Evolutionary conservation across 2,888 invertebrate genomes (phyloP).

Genomic region (Eulithis testata): DNA sequence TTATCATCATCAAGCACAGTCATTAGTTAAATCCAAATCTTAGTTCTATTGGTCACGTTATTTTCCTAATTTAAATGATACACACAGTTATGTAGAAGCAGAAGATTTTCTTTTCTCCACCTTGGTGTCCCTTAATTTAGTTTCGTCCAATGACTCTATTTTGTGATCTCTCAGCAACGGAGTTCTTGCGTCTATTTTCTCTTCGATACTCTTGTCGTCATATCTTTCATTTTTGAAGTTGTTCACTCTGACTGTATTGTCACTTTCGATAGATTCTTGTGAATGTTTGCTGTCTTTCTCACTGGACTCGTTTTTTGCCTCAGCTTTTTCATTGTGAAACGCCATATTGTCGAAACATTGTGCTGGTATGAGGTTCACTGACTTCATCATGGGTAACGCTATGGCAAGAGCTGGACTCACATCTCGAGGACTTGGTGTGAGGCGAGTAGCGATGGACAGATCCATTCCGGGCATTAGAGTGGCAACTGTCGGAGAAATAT

Average conservation of each 20-base stretch:
- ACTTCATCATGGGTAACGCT: conserved; percentile 86
- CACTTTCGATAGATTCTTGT: conserved; percentile 69
- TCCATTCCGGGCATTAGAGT: conserved; percentile 84
- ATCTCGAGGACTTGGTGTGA: conserved; percentile 88
- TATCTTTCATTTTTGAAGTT: conserved; percentile 74
- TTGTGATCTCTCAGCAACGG: conserved; percentile 76
- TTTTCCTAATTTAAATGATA: conserved; percentile 25
- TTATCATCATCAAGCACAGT: conserved; percentile 34
- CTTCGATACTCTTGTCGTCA: conserved; percentile 64
- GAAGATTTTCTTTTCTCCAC: conserved; percentile 79
- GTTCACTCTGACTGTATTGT: conserved; percentile 68
- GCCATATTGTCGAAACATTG: conserved; percentile 83
- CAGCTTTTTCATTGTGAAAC: conserved; percentile 69
- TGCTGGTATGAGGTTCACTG: conserved; percentile 76
- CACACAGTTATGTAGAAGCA: conserved; percentile 72
- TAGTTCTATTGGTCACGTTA: conserved; percentile 66
- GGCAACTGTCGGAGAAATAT: conserved; percentile 68
- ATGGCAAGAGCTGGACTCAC: conserved; percentile 86
- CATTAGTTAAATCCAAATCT: conserved; percentile 41
- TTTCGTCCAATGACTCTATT: conserved; percentile 79
- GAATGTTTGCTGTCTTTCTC: conserved; percentile 61
- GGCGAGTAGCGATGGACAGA: conserved; percentile 86
- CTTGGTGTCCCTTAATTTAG: conserved; percentile 74
- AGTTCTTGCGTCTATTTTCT: conserved; percentile 75
- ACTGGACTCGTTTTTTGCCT: conserved; percentile 52